Base-by-base conservation (phyloP, 1,140 invertebrate genomes). In the Pseudomyrmex dendroicus region DNA sequence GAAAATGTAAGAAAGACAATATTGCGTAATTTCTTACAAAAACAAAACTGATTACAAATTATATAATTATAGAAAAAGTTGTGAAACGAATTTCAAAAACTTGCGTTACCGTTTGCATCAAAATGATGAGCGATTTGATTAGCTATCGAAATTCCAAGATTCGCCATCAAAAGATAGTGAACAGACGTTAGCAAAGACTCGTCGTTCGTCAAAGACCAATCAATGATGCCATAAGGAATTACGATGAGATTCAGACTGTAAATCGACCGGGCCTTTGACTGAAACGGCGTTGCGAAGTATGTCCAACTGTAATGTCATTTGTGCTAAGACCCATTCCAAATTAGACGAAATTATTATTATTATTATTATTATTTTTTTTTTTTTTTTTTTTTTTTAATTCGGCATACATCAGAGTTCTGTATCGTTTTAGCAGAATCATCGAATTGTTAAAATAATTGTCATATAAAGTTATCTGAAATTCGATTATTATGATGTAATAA, bases 71-170 rank as follows among this genome's bases (percentile, higher is more conserved):
- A 35, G 0, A 35, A 35, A 35, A 35, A 35, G 7, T 35, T 35
- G 35, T 35, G 1, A 52, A 52, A 52, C 0, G 50, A 3, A 52
- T 9, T 22, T 10, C 9, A 25, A 20, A 46, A 52, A 52, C 2
- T 68, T 68, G 10, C 73, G 63, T 84, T 90, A 92, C 90, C 91
- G 74, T 80, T 91, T 25, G 82, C 57, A 46, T 91, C 91, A 15
- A 92, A 92, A 20, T 91, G 86, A 86, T 89, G 86, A 59, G 89
- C 85, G 25, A 91, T 92, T 67, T 91, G 88, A 56, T 86, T 89
- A 46, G 88, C 89, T 83, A 92, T 87, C n/a, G 87, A 68, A 77
- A 78, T 90, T 10, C 91, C 91, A 56, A 91, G 62, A 7, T 76
- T 91, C 8, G 89, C 89, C 10, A 90, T 13, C 52, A 20, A 64